Conservation (phyloP, 2,797 vertebrate species). For the Taenioides sp. region DNA sequence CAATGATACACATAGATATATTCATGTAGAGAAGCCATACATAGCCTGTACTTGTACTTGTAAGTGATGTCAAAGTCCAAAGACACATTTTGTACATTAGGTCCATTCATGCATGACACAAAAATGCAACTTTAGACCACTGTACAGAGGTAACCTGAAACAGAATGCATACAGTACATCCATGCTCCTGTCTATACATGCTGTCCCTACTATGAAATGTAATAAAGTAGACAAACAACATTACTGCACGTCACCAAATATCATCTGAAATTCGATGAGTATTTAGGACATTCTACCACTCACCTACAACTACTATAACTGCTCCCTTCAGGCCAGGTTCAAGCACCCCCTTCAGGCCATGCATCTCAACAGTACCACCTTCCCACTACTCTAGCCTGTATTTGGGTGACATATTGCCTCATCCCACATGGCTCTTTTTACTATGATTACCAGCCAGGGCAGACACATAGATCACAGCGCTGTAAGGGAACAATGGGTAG, state of each 20-base stretch:
- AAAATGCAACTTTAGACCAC: not conserved
- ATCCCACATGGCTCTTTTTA: conserved; percentile 49
- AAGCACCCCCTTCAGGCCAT: conserved; percentile 25
- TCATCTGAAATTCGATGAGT: not conserved
- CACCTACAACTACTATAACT: conserved; percentile 30
- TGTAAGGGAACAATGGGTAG: conserved; percentile 51
- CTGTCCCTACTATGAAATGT: not conserved
- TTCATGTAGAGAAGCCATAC: no score
- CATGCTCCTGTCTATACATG: not conserved
- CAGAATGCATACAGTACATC: no score
- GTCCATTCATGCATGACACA: not conserved
- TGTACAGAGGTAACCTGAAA: not conserved
- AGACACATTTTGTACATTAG: not conserved
- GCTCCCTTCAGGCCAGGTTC: conserved; percentile 14
- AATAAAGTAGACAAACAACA: not conserved
- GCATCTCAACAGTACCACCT: conserved; percentile 33
- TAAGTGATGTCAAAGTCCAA: not conserved
- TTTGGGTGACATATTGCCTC: conserved; percentile 53
- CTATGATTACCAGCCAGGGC: conserved; percentile 50
- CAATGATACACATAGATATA: no score
- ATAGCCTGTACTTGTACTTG: no score
- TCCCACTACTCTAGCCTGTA: conserved; percentile 3
- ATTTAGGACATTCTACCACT: conserved; percentile 25
- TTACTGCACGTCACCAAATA: conserved; percentile 1
- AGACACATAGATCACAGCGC: conserved; percentile 62